These are phyloP conservation scores for Microcebus jonahi DNA, from an alignment of 2,113 vertebrate genomes.

Conservation along the genomic window DNA sequence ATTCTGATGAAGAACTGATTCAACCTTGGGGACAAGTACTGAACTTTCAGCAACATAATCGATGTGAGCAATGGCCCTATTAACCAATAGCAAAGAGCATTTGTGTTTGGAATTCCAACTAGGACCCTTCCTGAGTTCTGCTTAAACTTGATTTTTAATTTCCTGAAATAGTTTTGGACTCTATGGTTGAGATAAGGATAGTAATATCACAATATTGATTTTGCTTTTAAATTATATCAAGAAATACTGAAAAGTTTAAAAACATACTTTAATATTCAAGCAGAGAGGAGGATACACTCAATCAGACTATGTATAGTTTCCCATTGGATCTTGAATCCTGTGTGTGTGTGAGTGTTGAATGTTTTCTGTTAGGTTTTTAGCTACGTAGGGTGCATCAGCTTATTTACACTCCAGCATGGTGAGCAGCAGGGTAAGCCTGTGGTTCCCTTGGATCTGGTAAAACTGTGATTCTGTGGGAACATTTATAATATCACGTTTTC, in stretches of 20 bases:
- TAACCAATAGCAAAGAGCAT: not conserved
- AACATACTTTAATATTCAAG: not conserved
- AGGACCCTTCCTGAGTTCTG: not conserved
- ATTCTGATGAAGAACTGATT: no score
- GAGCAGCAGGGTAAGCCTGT: not conserved
- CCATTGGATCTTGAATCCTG: not conserved
- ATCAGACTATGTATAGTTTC: not conserved
- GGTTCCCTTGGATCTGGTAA: not conserved
- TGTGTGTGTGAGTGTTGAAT: not conserved
- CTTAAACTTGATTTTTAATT: slow-evolving; percentile 9
- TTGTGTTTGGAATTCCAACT: not conserved
- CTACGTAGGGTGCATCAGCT: not conserved
- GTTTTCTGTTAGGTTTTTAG: not conserved
- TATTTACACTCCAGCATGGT: not conserved
- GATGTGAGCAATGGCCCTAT: not conserved
- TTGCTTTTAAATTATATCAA: slow-evolving; percentile 1
- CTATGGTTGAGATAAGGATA: not conserved
- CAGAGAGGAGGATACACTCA: not conserved
- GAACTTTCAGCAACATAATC: not conserved
- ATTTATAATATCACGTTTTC: slow-evolving; percentile 42
- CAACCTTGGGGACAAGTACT: no score
- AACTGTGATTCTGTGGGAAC: slow-evolving; percentile 52
- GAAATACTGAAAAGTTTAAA: not conserved
- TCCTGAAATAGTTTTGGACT: slow-evolving; percentile 33
- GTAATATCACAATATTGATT: not conserved